Conservation (phyloP, 1,140 invertebrate genomes). For the Drosophila kanapiae region DNA sequence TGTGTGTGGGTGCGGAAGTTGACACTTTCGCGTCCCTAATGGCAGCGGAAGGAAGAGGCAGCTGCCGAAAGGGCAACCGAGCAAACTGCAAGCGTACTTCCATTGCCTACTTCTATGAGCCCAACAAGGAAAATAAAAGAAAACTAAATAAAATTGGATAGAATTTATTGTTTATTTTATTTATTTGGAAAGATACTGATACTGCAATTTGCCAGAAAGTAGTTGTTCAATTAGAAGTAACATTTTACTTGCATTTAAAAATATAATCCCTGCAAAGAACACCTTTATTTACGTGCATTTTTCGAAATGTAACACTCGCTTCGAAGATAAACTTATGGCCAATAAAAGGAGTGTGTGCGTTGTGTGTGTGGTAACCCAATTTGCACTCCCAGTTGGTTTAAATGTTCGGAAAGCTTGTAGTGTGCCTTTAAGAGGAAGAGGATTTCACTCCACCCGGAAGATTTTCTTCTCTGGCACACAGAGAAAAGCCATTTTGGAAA, state of each 20-base stretch:
- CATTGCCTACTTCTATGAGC: conserved; percentile 24
- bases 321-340: conserved; percentile 20
- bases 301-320: neutral
- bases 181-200: neutral
- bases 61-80: conserved; percentile 17
- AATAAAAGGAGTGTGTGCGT: conserved; percentile 15
- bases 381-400: conserved; percentile 16
- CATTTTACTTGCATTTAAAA: neutral
- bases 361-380: conserved; percentile 27
- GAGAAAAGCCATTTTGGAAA: conserved; percentile 64
- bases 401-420: neutral
- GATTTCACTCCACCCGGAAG: too few relatives aligned
- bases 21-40: conserved; percentile 77
- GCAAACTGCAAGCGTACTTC: conserved; percentile 2
- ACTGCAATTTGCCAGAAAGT: neutral
- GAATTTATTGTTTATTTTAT: neutral
- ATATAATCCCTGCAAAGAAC: neutral
- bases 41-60: conserved; percentile 60
- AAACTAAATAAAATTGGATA: neutral
- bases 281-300: neutral
- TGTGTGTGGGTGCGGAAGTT: conserved; percentile 70
- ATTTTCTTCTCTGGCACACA: neutral
- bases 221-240: neutral
- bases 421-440: too few relatives aligned
- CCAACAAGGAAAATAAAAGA: neutral